Evolutionary conservation across 53 echinoderm and acorn worm genomes (phyloP).

Genomic region (Arbacia lixula): DNA sequence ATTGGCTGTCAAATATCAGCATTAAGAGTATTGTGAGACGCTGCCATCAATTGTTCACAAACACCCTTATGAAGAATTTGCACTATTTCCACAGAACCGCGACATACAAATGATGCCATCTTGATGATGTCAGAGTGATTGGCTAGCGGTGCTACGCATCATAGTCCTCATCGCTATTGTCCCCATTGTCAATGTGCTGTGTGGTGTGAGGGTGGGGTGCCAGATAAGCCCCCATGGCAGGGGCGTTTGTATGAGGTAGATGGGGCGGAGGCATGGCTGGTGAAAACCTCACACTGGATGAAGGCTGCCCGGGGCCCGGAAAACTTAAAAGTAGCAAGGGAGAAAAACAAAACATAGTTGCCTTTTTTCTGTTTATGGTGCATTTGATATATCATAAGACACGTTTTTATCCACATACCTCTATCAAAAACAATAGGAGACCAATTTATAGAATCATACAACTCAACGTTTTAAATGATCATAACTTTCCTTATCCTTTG

Average conservation of each 20-base stretch:
- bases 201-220: slow-evolving; percentile 14
- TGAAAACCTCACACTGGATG: slow-evolving; percentile 5
- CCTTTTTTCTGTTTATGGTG: too few species aligned
- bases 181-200: slow-evolving; percentile 35
- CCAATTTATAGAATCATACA: too few species aligned
- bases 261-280: slow-evolving; percentile 13
- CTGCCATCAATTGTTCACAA: too few species aligned
- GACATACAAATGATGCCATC: background rate
- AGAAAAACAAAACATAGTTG: background rate
- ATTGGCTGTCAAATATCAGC: too few species aligned
- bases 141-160: slow-evolving; percentile 8
- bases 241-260: slow-evolving; percentile 16
- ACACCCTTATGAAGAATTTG: too few species aligned
- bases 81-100: background rate
- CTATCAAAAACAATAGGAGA: too few species aligned
- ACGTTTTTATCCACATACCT: too few species aligned
- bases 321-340: slow-evolving; percentile 1
- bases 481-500: too few species aligned
- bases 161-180: slow-evolving; percentile 45
- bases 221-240: slow-evolving; percentile 40
- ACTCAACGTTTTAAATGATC: too few species aligned
- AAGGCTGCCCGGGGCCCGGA: slow-evolving; percentile 11
- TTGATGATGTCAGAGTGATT: background rate
- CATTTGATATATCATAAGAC: too few species aligned
- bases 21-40: too few species aligned